These are phyloP conservation scores for Epinotia ramella DNA, from an alignment of 2,888 invertebrate genomes.

Conservation along the genomic window DNA sequence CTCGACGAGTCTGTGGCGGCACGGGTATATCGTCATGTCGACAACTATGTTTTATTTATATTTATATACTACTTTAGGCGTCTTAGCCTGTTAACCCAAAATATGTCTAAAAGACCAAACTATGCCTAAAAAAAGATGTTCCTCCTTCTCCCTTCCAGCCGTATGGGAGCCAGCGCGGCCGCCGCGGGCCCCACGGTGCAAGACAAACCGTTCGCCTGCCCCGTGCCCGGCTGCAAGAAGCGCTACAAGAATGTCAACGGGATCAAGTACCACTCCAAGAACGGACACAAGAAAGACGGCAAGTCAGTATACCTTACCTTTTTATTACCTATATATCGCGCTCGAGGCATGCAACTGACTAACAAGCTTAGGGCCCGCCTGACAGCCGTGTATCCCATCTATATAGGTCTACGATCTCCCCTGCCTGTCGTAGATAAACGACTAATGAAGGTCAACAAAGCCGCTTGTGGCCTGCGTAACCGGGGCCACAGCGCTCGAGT, in stretches of 20 bases:
- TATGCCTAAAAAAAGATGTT: background rate
- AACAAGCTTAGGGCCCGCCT: no score
- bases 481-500: no score
- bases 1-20: no score
- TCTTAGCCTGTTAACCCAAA: background rate
- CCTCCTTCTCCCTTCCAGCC: slow-evolving; percentile 46
- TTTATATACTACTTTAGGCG: no score
- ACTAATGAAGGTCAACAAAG: no score
- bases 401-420: no score
- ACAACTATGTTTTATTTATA: no score
- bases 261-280: slow-evolving; percentile 94
- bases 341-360: no score
- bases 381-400: no score
- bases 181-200: slow-evolving; percentile 77
- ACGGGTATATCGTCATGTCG: no score
- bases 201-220: slow-evolving; percentile 94
- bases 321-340: background rate
- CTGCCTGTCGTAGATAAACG: no score
- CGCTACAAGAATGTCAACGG: slow-evolving; percentile 95
- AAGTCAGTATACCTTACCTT: slow-evolving; percentile 85
- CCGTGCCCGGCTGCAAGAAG: slow-evolving; percentile 94
- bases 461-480: no score
- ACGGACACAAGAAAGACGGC: slow-evolving; percentile 93
- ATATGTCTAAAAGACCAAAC: background rate
- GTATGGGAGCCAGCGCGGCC: slow-evolving; percentile 72